Evolutionary conservation across 2,113 vertebrate species (phyloP), one percentile per base, ranked within the genome.

Genomic region (Hiodon alosoides): DNA sequence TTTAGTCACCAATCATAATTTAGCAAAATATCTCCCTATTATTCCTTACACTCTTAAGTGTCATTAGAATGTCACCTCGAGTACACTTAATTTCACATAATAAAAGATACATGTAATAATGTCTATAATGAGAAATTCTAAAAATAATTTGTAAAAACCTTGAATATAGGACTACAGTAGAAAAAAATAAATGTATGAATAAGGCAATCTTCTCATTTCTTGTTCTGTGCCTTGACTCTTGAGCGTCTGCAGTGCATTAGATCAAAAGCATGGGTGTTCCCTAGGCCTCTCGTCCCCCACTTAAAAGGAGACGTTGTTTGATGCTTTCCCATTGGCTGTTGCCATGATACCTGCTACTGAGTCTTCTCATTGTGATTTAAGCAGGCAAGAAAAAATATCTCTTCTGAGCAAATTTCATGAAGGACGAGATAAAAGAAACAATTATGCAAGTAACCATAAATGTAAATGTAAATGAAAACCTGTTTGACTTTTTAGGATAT

Each of bases 221-320:
- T 48, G 14, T 48, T 14, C 5, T 2, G 17, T 47, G 8, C 2
- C 52, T 3, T 46, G 14, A 47, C 64, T 17, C 6, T 67, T 48
- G 6, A 57, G 54, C 52, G 17, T 67, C 64, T 17, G 31, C 65
- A 4, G 54, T 3, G 60, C 61, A 5, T 31, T 14, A 52, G 31
- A 51, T 59, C 46, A 59, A n/a, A 71, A 7, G 14, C 17, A 59
- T 57, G 79, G 64, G 81, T 81, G 78, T 80, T 82, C 77, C 82
- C 82, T 77, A 61, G 79, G 81, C 83, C 84, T 83, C 76, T 80
- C 84, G 80, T 83, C 82, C 77, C 81, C 77, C 82, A 69, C 79
- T 77, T 66, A 55, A 66, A 57, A 46, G 9, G 17, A 64, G 4
- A 58, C 60, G 69, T 78, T 78, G 77, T 74, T 75, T 10, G 7